These are phyloP conservation scores for Epinephelus cyanopodus DNA, from an alignment of 2,113 vertebrate species.

Conservation along the genomic window DNA sequence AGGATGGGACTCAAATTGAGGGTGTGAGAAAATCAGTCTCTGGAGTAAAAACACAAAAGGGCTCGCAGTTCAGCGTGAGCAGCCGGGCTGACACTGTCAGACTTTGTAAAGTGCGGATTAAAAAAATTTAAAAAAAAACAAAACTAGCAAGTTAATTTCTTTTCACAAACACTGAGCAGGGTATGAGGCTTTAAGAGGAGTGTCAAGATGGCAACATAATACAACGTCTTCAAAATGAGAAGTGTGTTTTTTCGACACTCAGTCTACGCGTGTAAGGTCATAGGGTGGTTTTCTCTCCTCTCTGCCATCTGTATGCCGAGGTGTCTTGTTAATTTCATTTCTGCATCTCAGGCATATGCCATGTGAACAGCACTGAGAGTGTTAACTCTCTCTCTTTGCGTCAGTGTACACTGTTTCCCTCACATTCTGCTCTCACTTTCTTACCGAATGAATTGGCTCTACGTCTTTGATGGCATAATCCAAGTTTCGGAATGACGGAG, in stretches of 20 bases:
- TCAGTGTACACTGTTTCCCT: constrained; percentile 33
- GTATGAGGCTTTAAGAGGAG: constrained; percentile 23
- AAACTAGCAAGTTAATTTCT: constrained; percentile 16
- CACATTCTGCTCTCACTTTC: constrained; percentile 50
- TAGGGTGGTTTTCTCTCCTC: constrained; percentile 63
- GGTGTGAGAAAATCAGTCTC: constrained; percentile 75
- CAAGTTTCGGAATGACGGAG: constrained; percentile 9
- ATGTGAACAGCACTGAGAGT: constrained; percentile 53
- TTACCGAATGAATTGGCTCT: constrained; percentile 10
- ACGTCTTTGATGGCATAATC: constrained; percentile 14
- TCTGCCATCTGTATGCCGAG: constrained; percentile 62
- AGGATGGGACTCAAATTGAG: constrained; percentile 74
- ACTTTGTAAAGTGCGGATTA: constrained; percentile 29
- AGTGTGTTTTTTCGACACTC: constrained; percentile 43
- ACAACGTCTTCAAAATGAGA: constrained; percentile 45
- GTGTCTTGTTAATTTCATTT: constrained; percentile 74
- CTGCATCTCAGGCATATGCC: constrained; percentile 66
- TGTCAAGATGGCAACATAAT: constrained; percentile 31
- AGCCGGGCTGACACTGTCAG: constrained; percentile 37
- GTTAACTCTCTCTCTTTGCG: constrained; percentile 66
- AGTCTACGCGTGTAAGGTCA: constrained; percentile 57
- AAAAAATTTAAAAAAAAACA: not conserved
- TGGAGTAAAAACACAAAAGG: constrained; percentile 49
- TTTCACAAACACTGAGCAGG: constrained; percentile 2
- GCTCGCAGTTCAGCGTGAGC: constrained; percentile 35